These are phyloP conservation scores for Tenthredo amoena DNA, from an alignment of 2,888 invertebrate species.

Conservation along the genomic window DNA sequence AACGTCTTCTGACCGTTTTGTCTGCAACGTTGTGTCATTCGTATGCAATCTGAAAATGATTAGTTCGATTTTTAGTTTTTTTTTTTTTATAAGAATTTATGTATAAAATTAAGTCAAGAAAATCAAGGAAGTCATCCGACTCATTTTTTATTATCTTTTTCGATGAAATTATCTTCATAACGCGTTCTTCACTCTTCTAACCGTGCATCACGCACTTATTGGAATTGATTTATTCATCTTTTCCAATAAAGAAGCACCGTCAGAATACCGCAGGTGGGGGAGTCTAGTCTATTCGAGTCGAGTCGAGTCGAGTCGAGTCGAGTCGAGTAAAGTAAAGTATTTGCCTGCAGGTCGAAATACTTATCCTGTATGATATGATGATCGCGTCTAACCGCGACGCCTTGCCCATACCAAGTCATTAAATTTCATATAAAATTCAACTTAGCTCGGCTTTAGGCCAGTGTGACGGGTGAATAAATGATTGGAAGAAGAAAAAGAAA, in stretches of 20 bases:
- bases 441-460: slow-evolving; percentile 21
- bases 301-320: not conserved
- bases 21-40: not conserved
- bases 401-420: slow-evolving; percentile 30
- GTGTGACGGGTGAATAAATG: slow-evolving; percentile 8
- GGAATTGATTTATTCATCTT: slow-evolving; percentile 37
- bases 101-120: not conserved
- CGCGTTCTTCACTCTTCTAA: not conserved
- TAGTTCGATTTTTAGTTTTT: not conserved
- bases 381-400: slow-evolving; percentile 28
- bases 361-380: not conserved
- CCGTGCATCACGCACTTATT: not conserved
- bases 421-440: not conserved
- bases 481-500: not conserved
- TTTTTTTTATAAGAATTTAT: not conserved
- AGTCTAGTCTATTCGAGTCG: not conserved
- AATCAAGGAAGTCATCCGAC: not conserved
- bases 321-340: not conserved
- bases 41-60: not conserved
- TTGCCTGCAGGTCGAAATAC: slow-evolving; percentile 19
- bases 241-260: slow-evolving; percentile 11
- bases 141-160: not conserved
- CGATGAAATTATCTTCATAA: slow-evolving; percentile 6
- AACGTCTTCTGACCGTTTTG: not conserved
- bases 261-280: not conserved